A percentile compares a stretch with the other conserved stretches of the same genome.
phyloP scores from a whole-genome alignment of 2,888 invertebrate genomes.

The Brachypalpus laphriformis region DNA sequence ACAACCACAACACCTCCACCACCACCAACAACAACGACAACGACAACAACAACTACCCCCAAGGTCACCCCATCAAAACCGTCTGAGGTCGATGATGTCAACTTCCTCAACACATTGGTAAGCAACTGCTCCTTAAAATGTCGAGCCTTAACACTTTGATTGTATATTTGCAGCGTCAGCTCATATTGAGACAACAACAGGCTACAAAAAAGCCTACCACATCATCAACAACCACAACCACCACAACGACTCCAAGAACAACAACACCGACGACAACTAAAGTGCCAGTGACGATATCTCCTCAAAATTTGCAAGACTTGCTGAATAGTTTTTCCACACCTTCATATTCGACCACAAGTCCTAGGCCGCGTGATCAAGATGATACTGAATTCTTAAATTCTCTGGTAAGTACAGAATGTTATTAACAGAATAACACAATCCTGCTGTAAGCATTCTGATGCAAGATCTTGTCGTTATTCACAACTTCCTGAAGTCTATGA shows the following conservation, averaged over 20 bases:
- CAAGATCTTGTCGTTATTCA: too few relatives aligned
- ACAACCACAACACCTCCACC: conserved; percentile 48
- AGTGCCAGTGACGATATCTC: conserved; percentile 76
- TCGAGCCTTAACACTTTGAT: not conserved
- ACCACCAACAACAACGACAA: conserved; percentile 30
- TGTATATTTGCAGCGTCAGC: conserved; percentile 58
- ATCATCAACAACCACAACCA: conserved; percentile 75
- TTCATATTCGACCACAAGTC: conserved; percentile 69
- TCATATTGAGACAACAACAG: conserved; percentile 64
- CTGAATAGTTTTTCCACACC: conserved; percentile 64
- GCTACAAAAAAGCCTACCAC: conserved; percentile 52
- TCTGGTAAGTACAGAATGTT: conserved; percentile 83
- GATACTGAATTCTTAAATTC: conserved; percentile 86
- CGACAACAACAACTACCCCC: conserved; percentile 32
- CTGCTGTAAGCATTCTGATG: too few relatives aligned
- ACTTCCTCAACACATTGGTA: conserved; percentile 86
- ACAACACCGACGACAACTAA: conserved; percentile 77
- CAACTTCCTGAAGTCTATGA: too few relatives aligned
- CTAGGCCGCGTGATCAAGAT: conserved; percentile 81
- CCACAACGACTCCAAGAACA: conserved; percentile 75
- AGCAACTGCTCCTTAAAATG: conserved; percentile 66
- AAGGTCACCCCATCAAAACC: conserved; percentile 35
- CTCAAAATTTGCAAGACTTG: conserved; percentile 78
- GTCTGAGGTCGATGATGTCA: conserved; percentile 84
- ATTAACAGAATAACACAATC: not conserved